Base-by-base conservation (phyloP, 1,140 invertebrate species). In the Acromyrmex echinatior region DNA sequence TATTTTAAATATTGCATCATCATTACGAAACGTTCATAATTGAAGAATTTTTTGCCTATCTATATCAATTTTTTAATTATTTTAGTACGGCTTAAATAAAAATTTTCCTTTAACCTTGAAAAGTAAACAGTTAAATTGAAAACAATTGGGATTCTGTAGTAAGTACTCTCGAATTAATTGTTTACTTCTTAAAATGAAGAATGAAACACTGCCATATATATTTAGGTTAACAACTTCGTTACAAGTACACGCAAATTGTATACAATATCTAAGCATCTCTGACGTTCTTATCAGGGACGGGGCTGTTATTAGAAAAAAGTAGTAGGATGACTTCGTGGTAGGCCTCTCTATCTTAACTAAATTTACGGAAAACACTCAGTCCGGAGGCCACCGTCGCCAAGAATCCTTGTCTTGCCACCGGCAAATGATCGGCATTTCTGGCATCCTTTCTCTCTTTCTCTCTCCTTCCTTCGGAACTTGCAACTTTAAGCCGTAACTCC, bases 271-370 rank as follows among this genome's bases (percentile, higher is more conserved):
- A 14, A 60, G 39, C 49, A 39, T 58, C 12, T 56, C 31, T n/a
- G 45, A n/a, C 21, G 60, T 80, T 53, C 63, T 25, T 77, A 86
- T 45, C 49, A 14, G 58, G 31, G 25, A 63, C 66, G 9, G n/a
- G 28, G 16, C 14, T 66, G 68, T 89, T 91, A 90, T 91, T 89
- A 51, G 7, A 39, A 51, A 70, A 51, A 77, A 88, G 84, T 87
- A 88, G 86, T 78, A 79, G 74, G 56, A 53, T 35, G 58, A 79
- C 88, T 91, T 87, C 90, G 86, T 88, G 92, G 92, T 91, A 86
- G 92, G 89, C 88, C 86, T 62, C 66, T 71, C 70, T 93, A 93
- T 93, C 92, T 93, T 92, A 93, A 93, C 91, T 86, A 90, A 93
- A 93, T 93, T 93, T 93, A 87, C 78, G 88, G 85, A 91, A 93